Evolutionary conservation across 2,888 invertebrate species (phyloP).

Genomic region (Mechanitis messenoides): DNA sequence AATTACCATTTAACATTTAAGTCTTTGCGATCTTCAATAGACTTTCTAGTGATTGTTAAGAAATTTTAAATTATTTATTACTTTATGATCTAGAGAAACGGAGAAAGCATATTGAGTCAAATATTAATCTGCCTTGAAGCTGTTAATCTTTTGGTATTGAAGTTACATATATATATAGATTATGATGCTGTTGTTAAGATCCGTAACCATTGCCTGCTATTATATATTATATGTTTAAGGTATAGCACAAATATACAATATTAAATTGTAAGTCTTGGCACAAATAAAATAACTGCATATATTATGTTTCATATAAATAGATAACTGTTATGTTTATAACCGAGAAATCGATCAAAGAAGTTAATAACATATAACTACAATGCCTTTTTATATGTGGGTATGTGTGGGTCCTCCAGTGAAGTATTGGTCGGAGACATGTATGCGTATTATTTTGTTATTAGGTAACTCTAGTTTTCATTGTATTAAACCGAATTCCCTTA

Average conservation of each 20-base stretch:
- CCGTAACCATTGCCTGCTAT: neutral
- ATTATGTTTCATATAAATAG: neutral
- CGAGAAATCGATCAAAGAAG: too few species aligned
- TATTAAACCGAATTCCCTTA: conserved; percentile 26
- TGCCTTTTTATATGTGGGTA: neutral
- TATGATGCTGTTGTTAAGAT: neutral
- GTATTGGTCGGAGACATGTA: neutral
- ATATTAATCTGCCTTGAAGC: neutral
- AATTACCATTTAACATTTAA: too few species aligned
- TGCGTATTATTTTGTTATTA: neutral
- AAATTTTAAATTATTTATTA: too few species aligned
- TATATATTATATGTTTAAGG: neutral
- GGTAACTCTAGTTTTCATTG: conserved; percentile 6
- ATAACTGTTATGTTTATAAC: too few species aligned
- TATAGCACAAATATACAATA: conserved; percentile 3
- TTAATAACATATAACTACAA: too few species aligned
- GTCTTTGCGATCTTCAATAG: too few species aligned
- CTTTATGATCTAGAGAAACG: too few species aligned
- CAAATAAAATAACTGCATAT: conserved; percentile 3
- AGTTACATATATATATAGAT: neutral
- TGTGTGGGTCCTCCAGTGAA: neutral
- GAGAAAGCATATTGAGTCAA: too few species aligned
- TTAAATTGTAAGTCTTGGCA: neutral
- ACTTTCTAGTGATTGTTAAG: too few species aligned
- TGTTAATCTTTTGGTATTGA: neutral